phyloP scores from a whole-genome alignment of 2,888 invertebrate species.

The Phlogophora meticulosa region DNA sequence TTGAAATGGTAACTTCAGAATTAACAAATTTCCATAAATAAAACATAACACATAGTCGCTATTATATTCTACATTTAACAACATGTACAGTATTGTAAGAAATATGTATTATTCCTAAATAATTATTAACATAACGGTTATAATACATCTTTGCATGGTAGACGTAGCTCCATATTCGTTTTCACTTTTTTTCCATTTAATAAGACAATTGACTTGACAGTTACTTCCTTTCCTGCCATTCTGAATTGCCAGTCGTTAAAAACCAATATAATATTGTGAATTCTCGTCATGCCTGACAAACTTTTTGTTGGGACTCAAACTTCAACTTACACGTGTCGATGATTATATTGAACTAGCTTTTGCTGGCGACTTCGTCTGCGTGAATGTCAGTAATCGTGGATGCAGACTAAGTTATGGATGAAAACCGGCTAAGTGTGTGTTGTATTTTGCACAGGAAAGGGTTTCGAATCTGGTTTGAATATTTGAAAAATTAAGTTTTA shows the following conservation, averaged over 20 bases:
- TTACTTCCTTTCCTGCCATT: background rate
- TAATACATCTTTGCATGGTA: background rate
- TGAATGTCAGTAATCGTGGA: too few relatives aligned
- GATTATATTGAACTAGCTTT: too few relatives aligned
- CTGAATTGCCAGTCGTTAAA: background rate
- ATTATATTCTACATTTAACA: conserved; percentile 6
- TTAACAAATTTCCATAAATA: background rate
- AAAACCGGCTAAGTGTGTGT: too few relatives aligned
- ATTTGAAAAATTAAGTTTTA: too few relatives aligned
- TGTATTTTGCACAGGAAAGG: too few relatives aligned
- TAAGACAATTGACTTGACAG: background rate
- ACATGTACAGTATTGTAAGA: conserved; percentile 1
- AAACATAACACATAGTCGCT: conserved; percentile 1
- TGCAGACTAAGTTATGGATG: too few relatives aligned
- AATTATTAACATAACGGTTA: background rate
- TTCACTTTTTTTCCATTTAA: background rate
- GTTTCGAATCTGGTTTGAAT: too few relatives aligned
- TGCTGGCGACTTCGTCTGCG: too few relatives aligned
- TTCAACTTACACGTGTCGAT: too few relatives aligned
- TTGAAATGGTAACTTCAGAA: conserved; percentile 39
- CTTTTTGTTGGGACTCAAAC: too few relatives aligned
- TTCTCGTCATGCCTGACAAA: too few relatives aligned
- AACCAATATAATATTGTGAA: too few relatives aligned
- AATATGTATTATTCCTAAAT: background rate
- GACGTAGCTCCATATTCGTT: conserved; percentile 9